A percentile compares a stretch with the other conserved stretches of the same genome.
Conservation (phyloP, 2,888 invertebrate genomes). For the Pediacus dermestoides region DNA sequence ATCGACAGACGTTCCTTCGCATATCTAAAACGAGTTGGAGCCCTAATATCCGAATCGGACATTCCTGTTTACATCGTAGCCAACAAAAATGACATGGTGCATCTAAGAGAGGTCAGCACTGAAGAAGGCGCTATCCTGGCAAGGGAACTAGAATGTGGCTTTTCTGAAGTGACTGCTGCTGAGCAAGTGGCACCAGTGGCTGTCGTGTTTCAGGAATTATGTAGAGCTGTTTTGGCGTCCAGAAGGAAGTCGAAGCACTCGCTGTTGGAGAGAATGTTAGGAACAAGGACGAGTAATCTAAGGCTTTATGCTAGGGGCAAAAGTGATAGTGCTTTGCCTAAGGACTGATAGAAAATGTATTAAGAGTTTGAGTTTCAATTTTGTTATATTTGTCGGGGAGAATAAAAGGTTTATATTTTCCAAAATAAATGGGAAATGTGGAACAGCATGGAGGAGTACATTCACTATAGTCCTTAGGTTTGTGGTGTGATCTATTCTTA, state of each 20-base stretch:
- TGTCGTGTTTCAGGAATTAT: conserved; percentile 78
- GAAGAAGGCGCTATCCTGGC: conserved; percentile 88
- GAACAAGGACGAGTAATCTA: conserved; percentile 65
- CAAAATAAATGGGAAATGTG: no score
- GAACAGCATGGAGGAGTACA: no score
- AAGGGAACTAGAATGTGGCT: conserved; percentile 83
- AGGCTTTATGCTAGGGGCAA: conserved; percentile 80
- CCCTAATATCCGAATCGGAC: conserved; percentile 58
- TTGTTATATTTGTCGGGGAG: no score
- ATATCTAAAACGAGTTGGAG: conserved; percentile 73
- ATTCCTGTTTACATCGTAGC: conserved; percentile 82
- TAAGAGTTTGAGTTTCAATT: no score
- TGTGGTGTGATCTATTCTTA: no score
- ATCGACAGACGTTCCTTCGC: conserved; percentile 83
- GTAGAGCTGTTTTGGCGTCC: conserved; percentile 74
- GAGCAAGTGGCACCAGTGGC: conserved; percentile 83
- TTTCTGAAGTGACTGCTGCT: conserved; percentile 83
- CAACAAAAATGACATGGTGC: conserved; percentile 89
- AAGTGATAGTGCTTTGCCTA: conserved; percentile 83
- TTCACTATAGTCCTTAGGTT: no score
- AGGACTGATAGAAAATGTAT: no score
- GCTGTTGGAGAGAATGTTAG: conserved; percentile 77
- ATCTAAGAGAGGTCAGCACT: conserved; percentile 79
- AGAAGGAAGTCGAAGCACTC: conserved; percentile 83
- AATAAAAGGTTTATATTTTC: no score